Conservation (phyloP, 2,113 vertebrate genomes). For the Pelecanoides urinatrix region DNA sequence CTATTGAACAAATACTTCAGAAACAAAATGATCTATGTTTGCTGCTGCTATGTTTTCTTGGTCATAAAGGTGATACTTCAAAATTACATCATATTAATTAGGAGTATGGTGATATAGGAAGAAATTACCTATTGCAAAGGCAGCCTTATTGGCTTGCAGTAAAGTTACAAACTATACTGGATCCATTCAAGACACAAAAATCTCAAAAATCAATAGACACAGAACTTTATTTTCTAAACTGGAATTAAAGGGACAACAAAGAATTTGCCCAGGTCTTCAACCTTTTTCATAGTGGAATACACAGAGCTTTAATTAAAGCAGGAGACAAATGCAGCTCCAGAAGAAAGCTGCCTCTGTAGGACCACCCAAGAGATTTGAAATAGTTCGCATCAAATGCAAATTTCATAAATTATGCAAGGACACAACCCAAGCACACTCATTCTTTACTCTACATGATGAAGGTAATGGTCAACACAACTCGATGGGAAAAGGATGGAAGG, state of each 20-base stretch:
- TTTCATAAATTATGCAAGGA: background rate
- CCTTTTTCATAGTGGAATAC: background rate
- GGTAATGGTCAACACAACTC: background rate
- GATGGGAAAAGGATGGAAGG: background rate
- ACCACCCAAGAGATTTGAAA: background rate
- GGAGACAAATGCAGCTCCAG: background rate
- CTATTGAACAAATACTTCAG: background rate
- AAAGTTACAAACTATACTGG: background rate
- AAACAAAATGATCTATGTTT: background rate
- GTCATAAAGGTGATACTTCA: background rate
- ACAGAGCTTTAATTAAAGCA: background rate
- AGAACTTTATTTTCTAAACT: background rate
- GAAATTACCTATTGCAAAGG: background rate
- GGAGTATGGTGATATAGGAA: background rate
- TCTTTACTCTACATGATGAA: background rate
- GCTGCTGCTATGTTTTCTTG: background rate
- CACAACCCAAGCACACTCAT: accelerated
- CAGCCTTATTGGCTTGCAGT: background rate
- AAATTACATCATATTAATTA: background rate
- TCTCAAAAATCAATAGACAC: background rate
- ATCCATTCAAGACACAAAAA: background rate
- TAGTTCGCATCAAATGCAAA: background rate
- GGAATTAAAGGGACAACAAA: background rate
- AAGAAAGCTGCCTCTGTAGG: background rate
- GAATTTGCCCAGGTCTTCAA: background rate